Conservation (phyloP, 2,888 invertebrate species). For the Magallana nippona region DNA sequence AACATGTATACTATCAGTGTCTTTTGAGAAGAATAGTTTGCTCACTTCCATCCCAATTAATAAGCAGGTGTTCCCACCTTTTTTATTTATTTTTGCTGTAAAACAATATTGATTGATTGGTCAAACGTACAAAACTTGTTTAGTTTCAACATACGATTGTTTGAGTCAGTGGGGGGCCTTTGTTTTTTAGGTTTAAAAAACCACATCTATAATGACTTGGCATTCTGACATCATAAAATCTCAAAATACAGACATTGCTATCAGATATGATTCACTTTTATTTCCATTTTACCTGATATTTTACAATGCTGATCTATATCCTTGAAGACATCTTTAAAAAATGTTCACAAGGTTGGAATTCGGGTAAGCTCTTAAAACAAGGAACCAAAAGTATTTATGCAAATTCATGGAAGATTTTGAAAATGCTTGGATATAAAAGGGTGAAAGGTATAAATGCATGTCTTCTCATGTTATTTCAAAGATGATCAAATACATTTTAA, state of each 20-base stretch:
- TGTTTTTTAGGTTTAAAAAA: background rate
- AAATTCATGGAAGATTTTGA: background rate
- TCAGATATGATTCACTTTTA: constrained; percentile 4
- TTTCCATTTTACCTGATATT: background rate
- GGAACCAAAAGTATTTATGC: constrained; percentile 11
- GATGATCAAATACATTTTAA: background rate
- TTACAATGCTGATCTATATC: background rate
- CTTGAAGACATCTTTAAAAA: background rate
- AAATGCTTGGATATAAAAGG: constrained; percentile 5
- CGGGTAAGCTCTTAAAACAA: constrained; percentile 3
- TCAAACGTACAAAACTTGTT: too few relatives aligned
- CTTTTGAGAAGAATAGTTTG: too few relatives aligned
- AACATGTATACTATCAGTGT: too few relatives aligned
- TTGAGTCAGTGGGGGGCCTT: too few relatives aligned
- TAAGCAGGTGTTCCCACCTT: too few relatives aligned
- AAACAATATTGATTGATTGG: too few relatives aligned
- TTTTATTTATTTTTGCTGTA: too few relatives aligned
- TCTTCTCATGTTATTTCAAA: constrained; percentile 16
- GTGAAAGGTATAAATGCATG: constrained; percentile 13
- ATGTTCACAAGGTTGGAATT: background rate
- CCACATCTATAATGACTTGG: background rate
- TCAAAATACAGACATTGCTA: background rate
- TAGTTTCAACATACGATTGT: too few relatives aligned
- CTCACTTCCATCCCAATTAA: too few relatives aligned
- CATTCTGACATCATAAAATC: background rate